Conservation (phyloP, 2,888 invertebrate genomes). For the Heliconius hortense region DNA sequence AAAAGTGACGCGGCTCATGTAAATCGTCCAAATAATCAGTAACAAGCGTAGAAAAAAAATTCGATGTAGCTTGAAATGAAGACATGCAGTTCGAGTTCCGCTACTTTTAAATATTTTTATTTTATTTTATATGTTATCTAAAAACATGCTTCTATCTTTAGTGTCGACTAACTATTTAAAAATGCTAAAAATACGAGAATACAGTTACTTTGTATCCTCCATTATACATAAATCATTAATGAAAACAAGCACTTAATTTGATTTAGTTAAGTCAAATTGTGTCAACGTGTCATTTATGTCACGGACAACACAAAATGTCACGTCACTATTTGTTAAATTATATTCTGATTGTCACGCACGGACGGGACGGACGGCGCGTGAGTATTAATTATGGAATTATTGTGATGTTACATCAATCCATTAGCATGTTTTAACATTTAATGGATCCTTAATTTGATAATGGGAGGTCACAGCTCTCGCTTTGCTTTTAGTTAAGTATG, state of each 20-base stretch:
- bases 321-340: constrained; percentile 12
- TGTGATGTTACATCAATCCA: constrained; percentile 23
- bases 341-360: constrained; percentile 17
- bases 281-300: not conserved
- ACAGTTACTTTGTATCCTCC: too few species aligned
- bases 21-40: too few species aligned
- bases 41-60: too few species aligned
- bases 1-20: too few species aligned
- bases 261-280: not conserved
- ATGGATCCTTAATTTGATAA: constrained; percentile 14
- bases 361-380: constrained; percentile 10
- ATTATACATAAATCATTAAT: not conserved
- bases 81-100: too few species aligned
- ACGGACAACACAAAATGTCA: constrained; percentile 15
- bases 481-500: not conserved
- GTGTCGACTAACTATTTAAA: too few species aligned
- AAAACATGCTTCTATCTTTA: too few species aligned
- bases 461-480: not conserved
- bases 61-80: too few species aligned
- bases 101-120: too few species aligned
- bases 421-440: constrained; percentile 21
- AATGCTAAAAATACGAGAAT: too few species aligned
- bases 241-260: constrained; percentile 6
- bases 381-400: constrained; percentile 21
- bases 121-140: too few species aligned